Conservation (phyloP, 2,797 vertebrate species). For the Anniella stebbinsi region DNA sequence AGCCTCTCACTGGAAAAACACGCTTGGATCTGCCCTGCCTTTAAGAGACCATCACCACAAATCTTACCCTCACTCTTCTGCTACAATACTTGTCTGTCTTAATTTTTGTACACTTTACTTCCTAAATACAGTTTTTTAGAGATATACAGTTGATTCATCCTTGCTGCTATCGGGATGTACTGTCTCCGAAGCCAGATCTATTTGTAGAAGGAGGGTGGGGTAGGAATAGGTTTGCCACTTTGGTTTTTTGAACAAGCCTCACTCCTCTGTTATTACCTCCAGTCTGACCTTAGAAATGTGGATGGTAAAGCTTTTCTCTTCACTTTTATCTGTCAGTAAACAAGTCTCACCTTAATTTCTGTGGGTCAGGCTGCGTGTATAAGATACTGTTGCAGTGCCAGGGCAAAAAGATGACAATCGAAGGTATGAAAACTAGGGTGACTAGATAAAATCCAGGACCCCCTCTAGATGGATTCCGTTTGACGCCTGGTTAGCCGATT, state of each 20-base stretch:
- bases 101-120: background rate
- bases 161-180: background rate
- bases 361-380: no score
- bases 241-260: background rate
- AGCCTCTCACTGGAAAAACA: background rate
- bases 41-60: background rate
- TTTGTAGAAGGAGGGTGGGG: background rate
- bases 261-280: background rate
- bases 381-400: background rate
- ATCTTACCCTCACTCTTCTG: background rate
- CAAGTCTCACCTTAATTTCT: background rate
- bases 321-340: background rate
- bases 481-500: no score
- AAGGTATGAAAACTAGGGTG: no score
- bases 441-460: no score
- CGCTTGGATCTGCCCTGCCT: background rate
- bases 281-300: background rate
- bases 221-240: background rate
- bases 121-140: background rate
- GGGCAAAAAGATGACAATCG: background rate
- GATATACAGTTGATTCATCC: background rate
- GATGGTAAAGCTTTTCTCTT: background rate
- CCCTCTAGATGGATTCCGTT: no score
- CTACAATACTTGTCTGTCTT: background rate
- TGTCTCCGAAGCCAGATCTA: background rate